phyloP scores from a whole-genome alignment of 2,113 vertebrate species.

The Zingel zingel region DNA sequence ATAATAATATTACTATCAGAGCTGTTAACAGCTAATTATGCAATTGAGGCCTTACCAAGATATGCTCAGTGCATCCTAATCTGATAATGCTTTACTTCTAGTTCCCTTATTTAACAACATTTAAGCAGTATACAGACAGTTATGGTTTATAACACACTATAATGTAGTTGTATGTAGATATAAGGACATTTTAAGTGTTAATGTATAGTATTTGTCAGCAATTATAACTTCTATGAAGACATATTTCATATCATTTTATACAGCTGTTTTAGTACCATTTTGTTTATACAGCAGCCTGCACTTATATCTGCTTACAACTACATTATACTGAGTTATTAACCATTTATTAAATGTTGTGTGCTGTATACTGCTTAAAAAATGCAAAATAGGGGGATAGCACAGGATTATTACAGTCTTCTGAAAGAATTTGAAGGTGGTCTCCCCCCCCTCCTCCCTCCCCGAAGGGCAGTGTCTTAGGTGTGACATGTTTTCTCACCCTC shows the following conservation, averaged over 20 bases:
- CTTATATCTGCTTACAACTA: not conserved
- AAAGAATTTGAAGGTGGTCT: conserved; percentile 29
- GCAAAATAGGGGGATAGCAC: not conserved
- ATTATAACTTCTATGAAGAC: not conserved
- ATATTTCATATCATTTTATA: not conserved
- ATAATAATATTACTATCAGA: conserved; percentile 48
- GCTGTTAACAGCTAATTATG: conserved; percentile 34
- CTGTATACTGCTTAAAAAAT: not conserved
- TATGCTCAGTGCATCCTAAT: conserved; percentile 23
- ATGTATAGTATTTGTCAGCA: not conserved
- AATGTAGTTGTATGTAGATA: not conserved
- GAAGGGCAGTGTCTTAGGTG: conserved; percentile 64
- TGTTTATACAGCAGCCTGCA: not conserved
- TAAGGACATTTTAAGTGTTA: not conserved
- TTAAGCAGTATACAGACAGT: not conserved
- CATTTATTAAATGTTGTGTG: not conserved
- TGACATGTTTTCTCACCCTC: conserved; percentile 83
- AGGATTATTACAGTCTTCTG: conserved; percentile 15
- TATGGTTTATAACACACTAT: not conserved
- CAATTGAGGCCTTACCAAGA: not conserved
- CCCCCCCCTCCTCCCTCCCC: not conserved
- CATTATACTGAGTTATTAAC: not conserved
- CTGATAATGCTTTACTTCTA: not conserved
- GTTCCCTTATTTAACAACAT: not conserved
- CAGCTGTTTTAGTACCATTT: not conserved